Percentiles rank a stretch among this genome's conserved stretches.
These are phyloP conservation scores for Drosophila meridiana DNA, from an alignment of 2,888 invertebrate species.

Conservation along the genomic window DNA sequence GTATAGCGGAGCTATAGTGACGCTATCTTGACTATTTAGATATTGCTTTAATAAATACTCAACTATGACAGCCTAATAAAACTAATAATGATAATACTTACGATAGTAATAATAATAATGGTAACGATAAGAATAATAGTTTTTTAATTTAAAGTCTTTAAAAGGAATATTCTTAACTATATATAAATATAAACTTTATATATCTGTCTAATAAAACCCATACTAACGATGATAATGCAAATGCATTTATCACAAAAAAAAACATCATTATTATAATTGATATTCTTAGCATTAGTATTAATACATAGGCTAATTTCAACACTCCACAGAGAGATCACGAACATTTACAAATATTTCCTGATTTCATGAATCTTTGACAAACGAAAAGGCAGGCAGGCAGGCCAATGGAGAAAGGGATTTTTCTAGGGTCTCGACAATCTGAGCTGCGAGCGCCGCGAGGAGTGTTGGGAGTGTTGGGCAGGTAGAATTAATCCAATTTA, in stretches of 20 bases:
- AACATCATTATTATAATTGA: too few species aligned
- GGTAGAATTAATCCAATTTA: constrained; percentile 69
- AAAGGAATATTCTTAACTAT: neutral
- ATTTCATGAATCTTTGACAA: constrained; percentile 13
- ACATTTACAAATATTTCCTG: constrained; percentile 52
- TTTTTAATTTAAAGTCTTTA: neutral
- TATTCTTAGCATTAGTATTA: too few species aligned
- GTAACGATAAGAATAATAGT: neutral
- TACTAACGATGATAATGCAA: neutral
- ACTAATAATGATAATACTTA: too few species aligned
- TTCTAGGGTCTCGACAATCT: neutral
- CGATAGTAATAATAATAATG: too few species aligned
- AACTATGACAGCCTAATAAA: too few species aligned
- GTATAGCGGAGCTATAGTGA: neutral
- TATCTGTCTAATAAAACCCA: neutral
- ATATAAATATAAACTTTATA: neutral
- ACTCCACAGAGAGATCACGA: constrained; percentile 6
- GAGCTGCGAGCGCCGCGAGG: neutral
- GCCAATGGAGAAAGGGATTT: constrained; percentile 2
- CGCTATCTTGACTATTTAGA: neutral
- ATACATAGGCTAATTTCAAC: neutral
- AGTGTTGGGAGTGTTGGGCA: constrained; percentile 24
- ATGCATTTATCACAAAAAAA: neutral
- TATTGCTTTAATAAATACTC: too few species aligned
- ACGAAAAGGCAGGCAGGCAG: constrained; percentile 2